A percentile compares a stretch with the other conserved stretches of the same genome.
Conservation (phyloP, 1,140 invertebrate species). For the Pseudomyrmex sp. region DNA sequence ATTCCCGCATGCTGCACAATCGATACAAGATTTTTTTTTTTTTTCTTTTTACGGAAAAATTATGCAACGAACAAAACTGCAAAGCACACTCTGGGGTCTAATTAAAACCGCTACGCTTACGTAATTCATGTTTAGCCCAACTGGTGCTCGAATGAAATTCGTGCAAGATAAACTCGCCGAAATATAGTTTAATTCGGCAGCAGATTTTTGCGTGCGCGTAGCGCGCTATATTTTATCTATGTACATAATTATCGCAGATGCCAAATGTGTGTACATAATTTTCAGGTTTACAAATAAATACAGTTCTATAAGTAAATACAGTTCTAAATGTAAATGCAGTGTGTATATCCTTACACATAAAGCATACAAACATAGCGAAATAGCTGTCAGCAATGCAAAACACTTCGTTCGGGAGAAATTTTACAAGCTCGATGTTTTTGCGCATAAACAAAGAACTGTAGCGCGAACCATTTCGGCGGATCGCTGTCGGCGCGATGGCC, state of each 20-base stretch:
- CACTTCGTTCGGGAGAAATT: neutral
- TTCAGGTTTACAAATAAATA: no score
- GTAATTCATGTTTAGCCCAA: constrained; percentile 43
- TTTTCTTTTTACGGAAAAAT: neutral
- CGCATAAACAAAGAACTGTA: no score
- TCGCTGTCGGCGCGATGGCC: constrained; percentile 1
- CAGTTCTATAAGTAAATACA: no score
- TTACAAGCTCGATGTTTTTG: neutral
- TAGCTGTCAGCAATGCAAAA: constrained; percentile 15
- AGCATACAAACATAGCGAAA: neutral
- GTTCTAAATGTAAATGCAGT: no score
- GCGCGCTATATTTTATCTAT: neutral
- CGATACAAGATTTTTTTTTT: neutral
- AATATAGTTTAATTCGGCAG: constrained; percentile 22
- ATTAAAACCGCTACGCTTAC: constrained; percentile 50
- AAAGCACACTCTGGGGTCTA: neutral
- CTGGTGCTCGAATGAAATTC: constrained; percentile 37
- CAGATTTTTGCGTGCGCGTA: constrained; percentile 16
- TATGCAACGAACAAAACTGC: constrained; percentile 21
- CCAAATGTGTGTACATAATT: neutral
- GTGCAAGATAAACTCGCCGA: constrained; percentile 31
- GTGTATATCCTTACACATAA: no score
- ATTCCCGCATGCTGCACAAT: neutral
- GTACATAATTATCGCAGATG: neutral
- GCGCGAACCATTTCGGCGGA: constrained; percentile 5